Evolutionary conservation across 2,888 invertebrate genomes (phyloP), one percentile per base, ranked within the genome.

Genomic region (Cynaeus angustus): DNA sequence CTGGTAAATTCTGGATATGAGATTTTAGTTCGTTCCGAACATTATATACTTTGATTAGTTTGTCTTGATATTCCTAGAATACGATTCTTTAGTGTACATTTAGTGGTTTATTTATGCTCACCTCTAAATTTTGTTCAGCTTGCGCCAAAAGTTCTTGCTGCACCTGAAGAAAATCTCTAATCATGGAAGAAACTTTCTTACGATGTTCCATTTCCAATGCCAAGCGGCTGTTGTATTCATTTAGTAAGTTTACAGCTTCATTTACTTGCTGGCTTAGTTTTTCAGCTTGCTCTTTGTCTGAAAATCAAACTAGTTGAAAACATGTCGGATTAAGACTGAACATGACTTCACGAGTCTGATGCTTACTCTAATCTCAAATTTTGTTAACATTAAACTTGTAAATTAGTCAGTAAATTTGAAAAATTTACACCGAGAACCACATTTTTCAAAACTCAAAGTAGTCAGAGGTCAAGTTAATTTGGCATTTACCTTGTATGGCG

Each of bases 1-100:
- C 98, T 0, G 98, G 98, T 74, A 98, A 87, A 85, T 95, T 97
- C 74, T 95, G 94, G 80, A 98, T 91, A 86, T 98, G 98, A 9
- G 95, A 94, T 83, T 94, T 94, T 21, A 98, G 91, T 86, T 98
- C 97, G 52, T 93, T 90, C 80, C 96, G 90, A 10, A 98, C 94
- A 52, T 90, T 90, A 81, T 93, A 91, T 52, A 97, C 92, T 86
- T 96, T 96, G 77, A 92, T 91, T 70, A 97, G 87, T 84, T 96
- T 97, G 78, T 94, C 92, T 84, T 93, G 94, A 86, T 96, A 97
- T 84, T 98, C 97, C 97, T 98, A 87, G 16, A 89, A 87, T 26
- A 5, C 26, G 14, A 43, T 12, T n/a, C 4, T 21, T 14, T 41
- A 7, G n/a, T 59, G 1, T 46, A 50, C 4, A n/a, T 8, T 59